phyloP scores from a whole-genome alignment of 2,113 vertebrate species.

The Onychostoma macrolepis region DNA sequence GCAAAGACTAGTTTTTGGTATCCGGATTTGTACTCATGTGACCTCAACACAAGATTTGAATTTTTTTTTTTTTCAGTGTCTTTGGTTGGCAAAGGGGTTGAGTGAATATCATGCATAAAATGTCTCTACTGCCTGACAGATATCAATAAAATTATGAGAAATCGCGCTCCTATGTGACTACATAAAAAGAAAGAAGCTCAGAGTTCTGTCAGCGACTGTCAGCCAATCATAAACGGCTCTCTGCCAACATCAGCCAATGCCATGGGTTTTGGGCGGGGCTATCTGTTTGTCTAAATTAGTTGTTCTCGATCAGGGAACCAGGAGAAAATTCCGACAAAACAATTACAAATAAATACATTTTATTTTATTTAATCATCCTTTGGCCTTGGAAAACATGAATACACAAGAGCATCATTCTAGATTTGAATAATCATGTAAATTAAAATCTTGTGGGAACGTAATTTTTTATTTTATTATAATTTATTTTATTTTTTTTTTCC shows the following conservation, averaged over 20 bases:
- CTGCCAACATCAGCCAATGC: neutral
- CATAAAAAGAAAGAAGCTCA: neutral
- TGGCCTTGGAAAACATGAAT: neutral
- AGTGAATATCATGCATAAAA: neutral
- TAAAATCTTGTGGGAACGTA: neutral
- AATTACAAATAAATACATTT: neutral
- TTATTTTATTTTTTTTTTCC: too few species aligned
- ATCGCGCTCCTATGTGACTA: neutral
- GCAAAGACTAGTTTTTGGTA: neutral
- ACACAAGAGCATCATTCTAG: neutral
- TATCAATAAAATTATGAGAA: neutral
- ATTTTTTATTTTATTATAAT: too few species aligned
- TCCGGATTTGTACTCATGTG: neutral
- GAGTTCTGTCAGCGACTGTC: too few species aligned
- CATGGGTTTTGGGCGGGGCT: neutral
- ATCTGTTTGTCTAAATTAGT: neutral
- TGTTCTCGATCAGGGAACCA: neutral
- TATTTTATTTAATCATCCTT: neutral
- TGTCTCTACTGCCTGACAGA: neutral
- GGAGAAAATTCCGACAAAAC: neutral
- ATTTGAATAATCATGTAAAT: neutral
- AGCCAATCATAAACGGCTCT: neutral
- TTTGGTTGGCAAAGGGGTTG: neutral
- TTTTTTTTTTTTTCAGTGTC: neutral
- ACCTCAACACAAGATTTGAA: neutral